A percentile compares a stretch with the other conserved stretches of the same genome.
Evolutionary conservation across 2,888 invertebrate genomes (phyloP).

Genomic region (Sturmia bella): DNA sequence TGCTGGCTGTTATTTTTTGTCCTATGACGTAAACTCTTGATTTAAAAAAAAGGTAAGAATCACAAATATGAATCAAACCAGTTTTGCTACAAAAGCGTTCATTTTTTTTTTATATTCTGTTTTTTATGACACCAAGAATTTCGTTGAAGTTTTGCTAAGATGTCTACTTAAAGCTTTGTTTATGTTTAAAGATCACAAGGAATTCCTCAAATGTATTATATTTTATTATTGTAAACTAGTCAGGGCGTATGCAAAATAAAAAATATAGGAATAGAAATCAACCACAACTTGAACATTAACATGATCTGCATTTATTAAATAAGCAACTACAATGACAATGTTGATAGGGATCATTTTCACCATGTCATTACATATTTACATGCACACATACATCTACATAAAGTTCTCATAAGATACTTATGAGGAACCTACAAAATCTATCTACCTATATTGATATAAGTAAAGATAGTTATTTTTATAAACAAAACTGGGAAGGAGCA

Average conservation of each 20-base stretch:
- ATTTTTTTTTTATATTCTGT: not conserved
- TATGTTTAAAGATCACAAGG: too few species aligned
- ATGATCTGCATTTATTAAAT: constrained; percentile 34
- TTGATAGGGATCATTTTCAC: constrained; percentile 46
- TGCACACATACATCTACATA: too few species aligned
- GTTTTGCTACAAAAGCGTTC: constrained; percentile 1
- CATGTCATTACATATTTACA: not conserved
- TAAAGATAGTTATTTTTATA: too few species aligned
- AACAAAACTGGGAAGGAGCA: too few species aligned
- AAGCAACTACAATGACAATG: constrained; percentile 3
- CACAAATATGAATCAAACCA: constrained; percentile 27
- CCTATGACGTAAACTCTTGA: constrained; percentile 67
- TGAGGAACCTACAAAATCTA: too few species aligned
- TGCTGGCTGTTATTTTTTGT: constrained; percentile 52
- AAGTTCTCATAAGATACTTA: too few species aligned
- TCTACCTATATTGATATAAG: too few species aligned
- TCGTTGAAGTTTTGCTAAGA: too few species aligned
- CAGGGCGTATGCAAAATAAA: constrained; percentile 37
- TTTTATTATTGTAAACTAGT: not conserved
- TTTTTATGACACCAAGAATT: not conserved
- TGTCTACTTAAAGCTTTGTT: too few species aligned
- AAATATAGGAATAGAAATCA: constrained; percentile 2
- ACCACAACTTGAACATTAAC: constrained; percentile 6
- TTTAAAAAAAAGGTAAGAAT: constrained; percentile 45
- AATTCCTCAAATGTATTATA: not conserved